These are phyloP conservation scores for Anseranas semipalmata DNA, from an alignment of 2,113 vertebrate genomes.

Conservation along the genomic window DNA sequence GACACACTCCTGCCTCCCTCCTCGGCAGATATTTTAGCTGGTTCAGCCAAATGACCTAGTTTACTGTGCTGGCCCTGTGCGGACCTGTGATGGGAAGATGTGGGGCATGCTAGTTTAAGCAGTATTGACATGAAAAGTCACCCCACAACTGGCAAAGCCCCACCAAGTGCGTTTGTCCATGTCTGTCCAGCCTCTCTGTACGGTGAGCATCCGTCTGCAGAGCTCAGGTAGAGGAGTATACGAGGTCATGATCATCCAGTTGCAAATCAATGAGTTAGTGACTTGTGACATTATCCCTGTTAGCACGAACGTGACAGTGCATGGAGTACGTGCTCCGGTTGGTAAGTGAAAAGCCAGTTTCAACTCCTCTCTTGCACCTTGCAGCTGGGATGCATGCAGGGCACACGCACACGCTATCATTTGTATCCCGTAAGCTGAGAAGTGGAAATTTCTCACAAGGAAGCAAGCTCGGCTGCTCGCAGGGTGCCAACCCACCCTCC, in stretches of 20 bases:
- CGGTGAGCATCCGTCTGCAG: neutral
- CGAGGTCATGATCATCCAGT: fast-evolving
- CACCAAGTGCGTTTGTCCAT: neutral
- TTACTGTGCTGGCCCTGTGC: neutral
- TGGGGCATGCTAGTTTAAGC: neutral
- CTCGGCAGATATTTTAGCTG: neutral
- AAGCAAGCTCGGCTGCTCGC: neutral
- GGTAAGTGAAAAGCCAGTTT: neutral
- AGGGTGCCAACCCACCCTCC: neutral
- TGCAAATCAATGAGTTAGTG: neutral
- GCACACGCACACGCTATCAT: fast-evolving
- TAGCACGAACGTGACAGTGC: too few relatives aligned
- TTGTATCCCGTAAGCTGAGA: neutral
- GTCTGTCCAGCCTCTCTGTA: neutral
- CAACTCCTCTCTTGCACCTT: neutral
- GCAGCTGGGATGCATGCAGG: neutral
- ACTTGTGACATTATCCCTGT: neutral
- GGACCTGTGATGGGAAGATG: neutral
- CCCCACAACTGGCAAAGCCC: neutral
- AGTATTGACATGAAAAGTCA: neutral
- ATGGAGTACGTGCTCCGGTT: neutral
- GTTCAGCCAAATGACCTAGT: neutral
- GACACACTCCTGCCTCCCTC: neutral
- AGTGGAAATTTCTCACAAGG: neutral
- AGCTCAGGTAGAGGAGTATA: neutral